Evolutionary conservation across 1,140 invertebrate species (phyloP).

Genomic region (Brachionus rubens): DNA sequence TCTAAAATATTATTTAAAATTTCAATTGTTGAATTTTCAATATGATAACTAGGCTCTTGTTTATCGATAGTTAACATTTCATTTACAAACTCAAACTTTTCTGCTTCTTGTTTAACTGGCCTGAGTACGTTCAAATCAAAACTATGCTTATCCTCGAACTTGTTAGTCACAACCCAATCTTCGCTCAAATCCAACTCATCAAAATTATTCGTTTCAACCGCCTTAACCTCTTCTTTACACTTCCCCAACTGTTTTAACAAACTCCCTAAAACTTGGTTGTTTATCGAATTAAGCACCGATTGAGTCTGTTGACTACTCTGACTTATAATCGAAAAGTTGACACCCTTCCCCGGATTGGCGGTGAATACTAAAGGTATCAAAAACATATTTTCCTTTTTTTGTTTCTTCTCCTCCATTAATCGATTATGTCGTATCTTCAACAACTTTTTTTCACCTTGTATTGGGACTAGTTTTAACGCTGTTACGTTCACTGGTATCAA

Average conservation of each 20-base stretch:
- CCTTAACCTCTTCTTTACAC: background rate
- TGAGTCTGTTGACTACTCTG: slow-evolving; percentile 17
- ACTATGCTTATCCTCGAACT: background rate
- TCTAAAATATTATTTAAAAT: slow-evolving; percentile 7
- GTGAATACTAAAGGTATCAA: slow-evolving; percentile 13
- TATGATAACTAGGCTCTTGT: background rate
- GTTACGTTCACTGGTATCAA: background rate
- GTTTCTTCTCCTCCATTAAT: background rate
- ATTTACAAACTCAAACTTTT: background rate
- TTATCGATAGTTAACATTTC: background rate
- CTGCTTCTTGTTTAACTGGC: background rate
- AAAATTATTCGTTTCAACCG: background rate
- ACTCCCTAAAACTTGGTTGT: background rate
- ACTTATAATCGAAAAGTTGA: slow-evolving; percentile 14
- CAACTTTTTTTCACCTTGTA: slow-evolving; percentile 40
- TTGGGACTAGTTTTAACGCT: slow-evolving; percentile 4
- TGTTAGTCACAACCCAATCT: background rate
- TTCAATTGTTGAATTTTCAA: slow-evolving; percentile 15
- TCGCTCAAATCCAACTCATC: slow-evolving; percentile 21
- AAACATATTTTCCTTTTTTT: background rate
- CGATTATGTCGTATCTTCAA: slow-evolving; percentile 7
- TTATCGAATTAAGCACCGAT: slow-evolving; percentile 4
- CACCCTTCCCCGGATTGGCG: background rate
- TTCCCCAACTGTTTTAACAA: background rate
- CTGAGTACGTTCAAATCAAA: background rate